Conservation (phyloP, 2,888 invertebrate species). For the Tenthredo notha region DNA sequence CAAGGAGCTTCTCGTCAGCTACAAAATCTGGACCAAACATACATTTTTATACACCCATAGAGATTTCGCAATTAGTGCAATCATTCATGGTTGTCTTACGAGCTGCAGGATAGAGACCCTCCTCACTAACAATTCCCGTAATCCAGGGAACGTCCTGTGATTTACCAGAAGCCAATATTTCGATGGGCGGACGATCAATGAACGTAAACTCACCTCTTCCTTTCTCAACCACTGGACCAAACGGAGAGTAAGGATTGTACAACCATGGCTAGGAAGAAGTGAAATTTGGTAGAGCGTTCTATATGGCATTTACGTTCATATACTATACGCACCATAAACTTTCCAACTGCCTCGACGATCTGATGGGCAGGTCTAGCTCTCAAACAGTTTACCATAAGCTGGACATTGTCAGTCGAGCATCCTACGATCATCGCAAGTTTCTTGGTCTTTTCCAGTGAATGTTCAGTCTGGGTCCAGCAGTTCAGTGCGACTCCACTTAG, state of each 20-base stretch:
- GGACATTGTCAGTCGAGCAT: slow-evolving; percentile 80
- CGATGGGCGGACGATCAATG: slow-evolving; percentile 82
- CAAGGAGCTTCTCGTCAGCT: not conserved
- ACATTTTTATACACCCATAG: not conserved
- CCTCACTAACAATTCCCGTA: slow-evolving; percentile 84
- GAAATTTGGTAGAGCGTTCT: not conserved
- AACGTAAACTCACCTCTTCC: slow-evolving; percentile 67
- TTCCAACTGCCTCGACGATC: slow-evolving; percentile 80
- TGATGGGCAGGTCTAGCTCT: slow-evolving; percentile 81
- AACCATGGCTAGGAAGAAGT: slow-evolving; percentile 79
- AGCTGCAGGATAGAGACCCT: slow-evolving; percentile 87
- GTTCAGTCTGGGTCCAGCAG: slow-evolving; percentile 78
- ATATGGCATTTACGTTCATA: not conserved
- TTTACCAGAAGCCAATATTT: slow-evolving; percentile 81
- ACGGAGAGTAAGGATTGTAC: slow-evolving; percentile 86
- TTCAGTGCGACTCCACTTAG: slow-evolving; percentile 86
- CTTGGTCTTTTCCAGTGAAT: slow-evolving; percentile 82
- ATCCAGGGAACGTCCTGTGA: slow-evolving; percentile 87
- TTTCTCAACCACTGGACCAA: slow-evolving; percentile 86
- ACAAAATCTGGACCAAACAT: slow-evolving; percentile 11
- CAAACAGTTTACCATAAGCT: slow-evolving; percentile 83
- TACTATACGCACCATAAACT: slow-evolving; percentile 78
- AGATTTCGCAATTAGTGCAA: not conserved
- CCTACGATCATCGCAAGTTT: slow-evolving; percentile 82
- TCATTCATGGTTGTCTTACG: slow-evolving; percentile 76